Conservation (phyloP, 2,113 vertebrate species). For the Scomber scombrus region DNA sequence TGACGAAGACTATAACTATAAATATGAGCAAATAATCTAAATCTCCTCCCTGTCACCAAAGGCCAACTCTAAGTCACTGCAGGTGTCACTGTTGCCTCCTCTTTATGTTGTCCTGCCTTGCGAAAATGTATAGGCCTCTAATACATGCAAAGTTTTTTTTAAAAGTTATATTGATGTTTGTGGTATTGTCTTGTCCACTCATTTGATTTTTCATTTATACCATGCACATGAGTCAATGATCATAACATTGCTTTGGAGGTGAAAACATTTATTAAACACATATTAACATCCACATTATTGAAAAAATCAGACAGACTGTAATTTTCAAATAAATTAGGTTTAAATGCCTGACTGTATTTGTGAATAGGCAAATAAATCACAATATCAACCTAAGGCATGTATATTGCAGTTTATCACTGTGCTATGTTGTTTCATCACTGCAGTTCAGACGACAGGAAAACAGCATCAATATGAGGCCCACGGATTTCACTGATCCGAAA, state of each 20-base stretch:
- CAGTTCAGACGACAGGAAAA: slow-evolving; percentile 75
- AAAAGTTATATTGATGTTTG: not conserved
- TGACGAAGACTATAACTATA: not conserved
- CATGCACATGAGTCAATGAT: slow-evolving; percentile 11
- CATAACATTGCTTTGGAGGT: slow-evolving; percentile 43
- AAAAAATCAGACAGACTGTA: slow-evolving; percentile 72
- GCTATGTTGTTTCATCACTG: slow-evolving; percentile 64
- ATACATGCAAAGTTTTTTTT: not conserved
- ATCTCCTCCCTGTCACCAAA: not conserved
- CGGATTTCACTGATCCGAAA: slow-evolving; percentile 38
- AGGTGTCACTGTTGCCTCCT: slow-evolving; percentile 78
- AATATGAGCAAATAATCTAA: not conserved
- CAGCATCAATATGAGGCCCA: slow-evolving; percentile 39
- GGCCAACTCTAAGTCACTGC: slow-evolving; percentile 51
- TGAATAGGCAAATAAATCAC: slow-evolving; percentile 79
- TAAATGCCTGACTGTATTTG: slow-evolving; percentile 73
- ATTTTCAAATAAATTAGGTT: slow-evolving; percentile 83
- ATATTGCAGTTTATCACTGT: slow-evolving; percentile 85
- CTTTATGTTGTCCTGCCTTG: not conserved
- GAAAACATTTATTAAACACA: slow-evolving; percentile 86
- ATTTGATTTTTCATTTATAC: not conserved
- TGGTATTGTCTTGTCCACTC: no score
- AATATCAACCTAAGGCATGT: slow-evolving; percentile 86
- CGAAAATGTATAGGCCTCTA: not conserved
- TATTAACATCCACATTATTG: slow-evolving; percentile 80